Base-by-base conservation (phyloP, 53 echinoderm and acorn worm species). In the Apostichopus leukothele region DNA sequence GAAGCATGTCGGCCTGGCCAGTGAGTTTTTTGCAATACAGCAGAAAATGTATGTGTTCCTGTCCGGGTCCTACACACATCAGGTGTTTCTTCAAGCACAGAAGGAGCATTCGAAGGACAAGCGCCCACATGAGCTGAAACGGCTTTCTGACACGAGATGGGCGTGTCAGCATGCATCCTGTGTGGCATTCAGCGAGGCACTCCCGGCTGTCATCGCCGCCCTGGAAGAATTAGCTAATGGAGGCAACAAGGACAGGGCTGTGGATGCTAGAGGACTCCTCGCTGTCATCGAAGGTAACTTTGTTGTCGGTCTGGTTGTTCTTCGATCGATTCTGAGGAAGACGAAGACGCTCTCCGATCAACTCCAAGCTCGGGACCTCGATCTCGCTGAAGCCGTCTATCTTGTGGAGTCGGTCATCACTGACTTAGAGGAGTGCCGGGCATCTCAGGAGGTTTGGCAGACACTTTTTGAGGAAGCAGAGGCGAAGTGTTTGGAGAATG, bases 91-190 rank as follows among this genome's bases (percentile, higher is more conserved):
- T 20, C 16, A 68, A 51, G n/a, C 50, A 5, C 91, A 91, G 63
- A 88, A 53, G 73, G 74, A 88, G 50, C 26, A 59, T 19, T 51
- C 52, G 22, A 54, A 78, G 22, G 53, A 68, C 12, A 88, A 60
- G 75, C 74, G 74, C 1, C 84, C 75, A 7, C 25, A 75, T 39
- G 90, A 89, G 60, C 73, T 89, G 7, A 83, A 86, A 60, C 27
- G 61, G 50, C 53, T 92, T 13, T 90, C 89, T 20, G 88, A 92
- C 89, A 92, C 89, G 10, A 19, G 92, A 76, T 92, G 89, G 92
- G 78, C 92, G 7, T 92, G 89, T 22, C 89, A 90, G 55, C 61
- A 67, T 39, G 79, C 27, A 5, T 57, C 88, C 11, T 60, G 50
- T 61, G 51, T 25, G n/a, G 88, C 75, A 7, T 14, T 91, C 20